Evolutionary conservation across 2,888 invertebrate species (phyloP).

Genomic region (Amblyteles armatorius): DNA sequence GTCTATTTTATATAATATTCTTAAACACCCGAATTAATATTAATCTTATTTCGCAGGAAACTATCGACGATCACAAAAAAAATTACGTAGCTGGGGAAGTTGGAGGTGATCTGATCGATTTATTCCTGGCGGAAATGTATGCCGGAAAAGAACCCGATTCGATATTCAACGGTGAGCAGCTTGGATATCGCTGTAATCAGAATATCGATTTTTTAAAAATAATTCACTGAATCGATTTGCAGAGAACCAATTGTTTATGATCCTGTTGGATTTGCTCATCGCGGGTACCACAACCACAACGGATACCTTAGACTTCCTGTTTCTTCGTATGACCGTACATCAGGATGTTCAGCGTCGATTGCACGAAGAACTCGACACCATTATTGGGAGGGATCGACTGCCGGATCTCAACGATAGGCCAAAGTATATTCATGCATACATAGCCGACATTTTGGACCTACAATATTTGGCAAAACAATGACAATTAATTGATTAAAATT

Average conservation of each 20-base stretch:
- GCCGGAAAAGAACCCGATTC: conserved; percentile 76
- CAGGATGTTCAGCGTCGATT: conserved; percentile 87
- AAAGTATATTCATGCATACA: conserved; percentile 81
- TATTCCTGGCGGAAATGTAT: conserved; percentile 88
- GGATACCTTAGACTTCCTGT: conserved; percentile 87
- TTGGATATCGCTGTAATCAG: neutral
- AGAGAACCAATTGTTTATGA: conserved; percentile 88
- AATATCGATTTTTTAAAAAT: neutral
- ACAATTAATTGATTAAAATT: neutral
- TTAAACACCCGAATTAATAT: neutral
- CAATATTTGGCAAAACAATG: neutral
- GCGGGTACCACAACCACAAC: conserved; percentile 89
- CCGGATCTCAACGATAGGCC: conserved; percentile 85
- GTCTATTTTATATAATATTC: neutral
- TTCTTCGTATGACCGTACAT: conserved; percentile 87
- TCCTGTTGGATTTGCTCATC: conserved; percentile 89
- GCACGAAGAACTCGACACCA: conserved; percentile 86
- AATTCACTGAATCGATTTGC: conserved; percentile 76
- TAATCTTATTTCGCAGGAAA: conserved; percentile 80
- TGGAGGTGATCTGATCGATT: conserved; percentile 87
- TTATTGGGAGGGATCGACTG: conserved; percentile 83
- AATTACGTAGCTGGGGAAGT: conserved; percentile 83
- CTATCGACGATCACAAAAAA: conserved; percentile 86
- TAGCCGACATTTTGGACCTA: neutral
- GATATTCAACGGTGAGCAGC: conserved; percentile 84